phyloP scores from a whole-genome alignment of 2,888 invertebrate genomes.

The Monopis laevigella region DNA sequence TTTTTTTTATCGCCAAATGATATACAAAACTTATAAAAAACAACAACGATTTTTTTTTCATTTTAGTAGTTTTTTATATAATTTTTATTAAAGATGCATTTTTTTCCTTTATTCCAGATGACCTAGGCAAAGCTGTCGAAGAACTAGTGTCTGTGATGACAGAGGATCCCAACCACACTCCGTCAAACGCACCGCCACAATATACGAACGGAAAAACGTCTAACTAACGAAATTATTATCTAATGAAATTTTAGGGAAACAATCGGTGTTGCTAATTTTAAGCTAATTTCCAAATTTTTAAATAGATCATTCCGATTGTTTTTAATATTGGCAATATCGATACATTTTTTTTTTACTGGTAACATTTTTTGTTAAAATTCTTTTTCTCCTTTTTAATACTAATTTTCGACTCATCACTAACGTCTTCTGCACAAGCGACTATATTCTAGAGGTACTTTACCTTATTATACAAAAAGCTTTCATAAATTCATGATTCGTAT shows the following conservation, averaged over 20 bases:
- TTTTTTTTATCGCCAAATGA: background rate
- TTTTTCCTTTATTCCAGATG: slow-evolving; percentile 64
- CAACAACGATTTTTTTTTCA: slow-evolving; percentile 11
- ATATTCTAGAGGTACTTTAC: slow-evolving; percentile 19
- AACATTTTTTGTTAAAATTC: slow-evolving; percentile 29
- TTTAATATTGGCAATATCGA: slow-evolving; percentile 1
- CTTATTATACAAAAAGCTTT: slow-evolving; percentile 42
- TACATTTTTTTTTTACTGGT: slow-evolving; percentile 32
- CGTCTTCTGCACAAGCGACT: slow-evolving; percentile 36
- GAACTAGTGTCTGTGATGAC: slow-evolving; percentile 91
- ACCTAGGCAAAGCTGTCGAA: slow-evolving; percentile 87
- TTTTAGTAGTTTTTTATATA: background rate
- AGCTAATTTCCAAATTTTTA: background rate
- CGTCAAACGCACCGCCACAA: slow-evolving; percentile 45
- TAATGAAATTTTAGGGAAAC: background rate
- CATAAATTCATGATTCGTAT: background rate
- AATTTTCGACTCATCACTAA: slow-evolving; percentile 66
- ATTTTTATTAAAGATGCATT: background rate
- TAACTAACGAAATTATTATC: slow-evolving; percentile 23
- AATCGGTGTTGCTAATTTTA: slow-evolving; percentile 7
- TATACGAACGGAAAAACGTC: slow-evolving; percentile 58
- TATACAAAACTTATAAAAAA: background rate
- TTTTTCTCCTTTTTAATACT: slow-evolving; percentile 30
- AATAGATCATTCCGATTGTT: slow-evolving; percentile 6
- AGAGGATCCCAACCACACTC: slow-evolving; percentile 61